Conservation (phyloP, 2,113 vertebrate species). For the Chamaea fasciata region DNA sequence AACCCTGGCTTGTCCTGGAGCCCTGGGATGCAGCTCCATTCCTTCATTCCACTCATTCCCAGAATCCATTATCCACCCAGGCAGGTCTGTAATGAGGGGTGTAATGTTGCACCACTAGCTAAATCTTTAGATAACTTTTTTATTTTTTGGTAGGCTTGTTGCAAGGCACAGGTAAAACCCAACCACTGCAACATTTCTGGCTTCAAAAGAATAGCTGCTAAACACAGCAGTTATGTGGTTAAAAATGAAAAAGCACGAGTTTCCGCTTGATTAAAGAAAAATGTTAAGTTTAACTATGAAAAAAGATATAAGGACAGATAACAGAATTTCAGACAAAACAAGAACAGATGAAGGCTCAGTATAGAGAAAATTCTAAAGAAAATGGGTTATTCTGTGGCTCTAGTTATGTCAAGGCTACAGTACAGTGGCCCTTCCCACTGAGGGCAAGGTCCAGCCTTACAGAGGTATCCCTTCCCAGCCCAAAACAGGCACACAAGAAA, state of each 20-base stretch:
- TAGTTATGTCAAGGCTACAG: not conserved
- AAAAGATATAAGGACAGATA: not conserved
- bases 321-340: not conserved
- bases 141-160: not conserved
- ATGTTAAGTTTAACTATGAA: not conserved
- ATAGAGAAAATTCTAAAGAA: not conserved
- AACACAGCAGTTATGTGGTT: not conserved
- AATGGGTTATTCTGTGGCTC: not conserved
- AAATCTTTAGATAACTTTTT: not conserved
- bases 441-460: not conserved
- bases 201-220: not conserved
- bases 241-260: not conserved
- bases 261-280: not conserved
- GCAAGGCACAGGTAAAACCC: not conserved
- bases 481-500: not conserved
- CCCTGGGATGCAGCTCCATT: not conserved
- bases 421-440: accelerated
- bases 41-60: not conserved
- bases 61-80: not conserved
- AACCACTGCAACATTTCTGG: not conserved
- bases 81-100: not conserved
- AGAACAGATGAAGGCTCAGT: not conserved
- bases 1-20: not conserved
- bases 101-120: not conserved
- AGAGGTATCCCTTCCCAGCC: not conserved